phyloP scores from a whole-genome alignment of 2,113 vertebrate genomes.

The Protobothrops mucrosquamatus region DNA sequence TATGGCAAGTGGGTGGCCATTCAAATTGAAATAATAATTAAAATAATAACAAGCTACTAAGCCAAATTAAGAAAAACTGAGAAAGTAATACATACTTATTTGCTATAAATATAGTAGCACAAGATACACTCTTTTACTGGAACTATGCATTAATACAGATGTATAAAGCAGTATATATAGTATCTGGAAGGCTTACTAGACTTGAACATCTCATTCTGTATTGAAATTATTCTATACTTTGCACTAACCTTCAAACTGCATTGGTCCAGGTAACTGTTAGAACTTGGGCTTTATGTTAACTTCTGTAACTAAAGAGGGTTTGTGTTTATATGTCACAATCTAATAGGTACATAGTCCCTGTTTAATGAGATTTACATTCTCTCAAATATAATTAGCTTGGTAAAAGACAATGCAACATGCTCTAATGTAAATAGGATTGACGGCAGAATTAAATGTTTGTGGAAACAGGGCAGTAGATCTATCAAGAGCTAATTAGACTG shows the following conservation, averaged over 20 bases:
- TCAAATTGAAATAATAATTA: background rate
- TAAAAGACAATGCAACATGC: slow-evolving; percentile 79
- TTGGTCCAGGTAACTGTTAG: slow-evolving; percentile 64
- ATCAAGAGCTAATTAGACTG: slow-evolving; percentile 83
- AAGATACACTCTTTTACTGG: slow-evolving; percentile 52
- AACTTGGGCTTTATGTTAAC: slow-evolving; percentile 60
- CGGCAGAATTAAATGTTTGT: slow-evolving; percentile 81
- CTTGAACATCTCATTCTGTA: slow-evolving; percentile 27
- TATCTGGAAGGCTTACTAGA: slow-evolving; percentile 21
- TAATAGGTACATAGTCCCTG: slow-evolving; percentile 76
- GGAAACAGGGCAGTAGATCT: slow-evolving; percentile 78
- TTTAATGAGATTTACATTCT: slow-evolving; percentile 82
- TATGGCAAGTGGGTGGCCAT: background rate
- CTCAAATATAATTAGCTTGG: slow-evolving; percentile 79
- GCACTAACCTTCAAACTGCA: slow-evolving; percentile 54
- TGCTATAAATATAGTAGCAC: slow-evolving; percentile 39
- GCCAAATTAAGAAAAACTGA: background rate
- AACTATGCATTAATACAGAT: slow-evolving; percentile 48
- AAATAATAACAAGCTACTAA: background rate
- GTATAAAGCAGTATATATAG: background rate
- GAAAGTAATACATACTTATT: background rate
- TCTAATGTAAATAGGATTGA: slow-evolving; percentile 77
- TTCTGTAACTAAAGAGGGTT: slow-evolving; percentile 64
- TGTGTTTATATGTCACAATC: slow-evolving; percentile 67
- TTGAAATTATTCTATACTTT: slow-evolving; percentile 52